A percentile compares a stretch with the other conserved stretches of the same genome.
These are phyloP conservation scores for Puma concolor DNA, from an alignment of 2,113 vertebrate genomes.

Conservation along the genomic window DNA sequence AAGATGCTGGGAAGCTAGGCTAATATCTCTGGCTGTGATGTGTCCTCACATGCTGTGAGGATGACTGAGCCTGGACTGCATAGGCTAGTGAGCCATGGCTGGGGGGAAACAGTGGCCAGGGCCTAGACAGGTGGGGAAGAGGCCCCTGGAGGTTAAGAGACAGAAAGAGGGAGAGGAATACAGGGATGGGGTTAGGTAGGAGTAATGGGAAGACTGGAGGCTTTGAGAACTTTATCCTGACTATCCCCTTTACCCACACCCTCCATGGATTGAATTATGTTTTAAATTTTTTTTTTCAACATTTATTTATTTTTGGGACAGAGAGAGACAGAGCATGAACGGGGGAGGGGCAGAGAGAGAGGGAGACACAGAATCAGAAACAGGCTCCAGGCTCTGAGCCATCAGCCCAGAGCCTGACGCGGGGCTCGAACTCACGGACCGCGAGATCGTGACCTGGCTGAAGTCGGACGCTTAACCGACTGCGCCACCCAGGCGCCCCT, in stretches of 20 bases:
- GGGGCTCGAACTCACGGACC: too few relatives aligned
- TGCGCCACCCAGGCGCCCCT: too few relatives aligned
- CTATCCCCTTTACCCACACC: background rate
- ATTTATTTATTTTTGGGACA: too few relatives aligned
- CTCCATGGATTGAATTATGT: background rate
- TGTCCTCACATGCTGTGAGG: background rate
- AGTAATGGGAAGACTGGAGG: background rate
- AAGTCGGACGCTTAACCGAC: too few relatives aligned
- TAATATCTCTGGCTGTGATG: fast-evolving
- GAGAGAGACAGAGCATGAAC: too few relatives aligned
- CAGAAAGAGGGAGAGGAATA: background rate
- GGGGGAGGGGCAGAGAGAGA: too few relatives aligned
- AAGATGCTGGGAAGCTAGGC: background rate
- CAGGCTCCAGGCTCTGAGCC: too few relatives aligned
- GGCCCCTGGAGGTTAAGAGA: background rate
- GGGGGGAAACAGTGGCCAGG: conserved; percentile 68
- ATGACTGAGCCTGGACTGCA: background rate
- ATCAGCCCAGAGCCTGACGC: too few relatives aligned
- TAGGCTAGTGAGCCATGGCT: background rate
- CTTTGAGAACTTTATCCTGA: background rate
- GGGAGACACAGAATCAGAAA: too few relatives aligned
- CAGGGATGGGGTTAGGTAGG: background rate
- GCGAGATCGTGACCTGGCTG: too few relatives aligned
- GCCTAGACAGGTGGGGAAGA: conserved; percentile 44
- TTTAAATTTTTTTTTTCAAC: too few relatives aligned